phyloP scores from a whole-genome alignment of 37 sponge, comb jelly and placozoan species.

The Axinella damicornis region DNA sequence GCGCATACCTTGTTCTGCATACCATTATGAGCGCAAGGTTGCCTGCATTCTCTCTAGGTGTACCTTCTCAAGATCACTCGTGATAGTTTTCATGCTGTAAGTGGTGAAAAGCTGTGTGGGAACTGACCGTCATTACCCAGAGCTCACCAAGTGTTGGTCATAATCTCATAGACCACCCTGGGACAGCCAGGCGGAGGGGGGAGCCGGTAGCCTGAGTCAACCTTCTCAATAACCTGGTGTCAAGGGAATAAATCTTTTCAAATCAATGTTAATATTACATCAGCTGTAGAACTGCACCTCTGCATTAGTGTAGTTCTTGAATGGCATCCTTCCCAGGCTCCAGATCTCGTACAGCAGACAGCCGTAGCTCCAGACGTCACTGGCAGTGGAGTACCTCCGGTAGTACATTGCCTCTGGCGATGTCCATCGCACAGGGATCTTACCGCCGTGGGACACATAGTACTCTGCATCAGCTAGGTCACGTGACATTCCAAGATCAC shows the following conservation, averaged over 20 bases:
- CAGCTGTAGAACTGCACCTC: conserved; percentile 18
- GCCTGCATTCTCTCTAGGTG: no score
- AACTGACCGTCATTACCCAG: no score
- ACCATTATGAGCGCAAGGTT: no score
- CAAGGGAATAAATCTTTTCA: background rate
- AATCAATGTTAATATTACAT: background rate
- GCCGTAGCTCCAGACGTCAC: conserved; percentile 62
- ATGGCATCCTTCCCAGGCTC: conserved; percentile 48
- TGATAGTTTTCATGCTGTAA: no score
- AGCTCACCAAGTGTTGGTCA: conserved; percentile 32
- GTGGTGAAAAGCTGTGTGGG: no score
- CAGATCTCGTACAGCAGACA: conserved; percentile 61
- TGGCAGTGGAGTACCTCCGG: conserved; percentile 44
- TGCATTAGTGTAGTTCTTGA: conserved; percentile 35
- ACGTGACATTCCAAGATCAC: conserved; percentile 46
- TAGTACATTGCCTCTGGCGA: conserved; percentile 58
- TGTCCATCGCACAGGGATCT: conserved; percentile 47
- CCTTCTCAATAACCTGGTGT: conserved; percentile 33
- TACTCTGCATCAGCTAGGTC: conserved; percentile 21
- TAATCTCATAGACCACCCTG: conserved; percentile 30
- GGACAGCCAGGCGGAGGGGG: conserved; percentile 56
- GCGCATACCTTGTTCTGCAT: no score
- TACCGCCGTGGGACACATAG: conserved; percentile 13
- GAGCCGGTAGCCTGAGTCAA: conserved; percentile 39
- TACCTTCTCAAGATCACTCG: no score